Percentiles rank a stretch among this genome's conserved stretches.
phyloP scores from a whole-genome alignment of 1,140 invertebrate species.

The Lamellibrachia luymesi region DNA sequence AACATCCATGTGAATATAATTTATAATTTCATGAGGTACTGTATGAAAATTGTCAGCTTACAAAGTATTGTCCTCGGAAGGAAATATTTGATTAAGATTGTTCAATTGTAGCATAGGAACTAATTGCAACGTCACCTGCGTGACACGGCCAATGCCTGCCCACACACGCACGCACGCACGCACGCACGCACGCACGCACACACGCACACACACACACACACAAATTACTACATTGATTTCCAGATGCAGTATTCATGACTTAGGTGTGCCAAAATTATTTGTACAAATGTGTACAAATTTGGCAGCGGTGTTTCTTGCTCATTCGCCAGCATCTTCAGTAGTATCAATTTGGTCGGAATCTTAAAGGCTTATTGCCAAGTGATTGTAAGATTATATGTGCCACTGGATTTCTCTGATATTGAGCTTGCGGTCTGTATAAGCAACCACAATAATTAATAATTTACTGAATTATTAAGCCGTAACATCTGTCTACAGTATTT shows the following conservation, averaged over 20 bases:
- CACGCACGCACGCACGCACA: not conserved
- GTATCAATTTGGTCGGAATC: not conserved
- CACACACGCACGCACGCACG: not conserved
- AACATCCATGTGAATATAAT: not conserved
- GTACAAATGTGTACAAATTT: not conserved
- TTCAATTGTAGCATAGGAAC: not conserved
- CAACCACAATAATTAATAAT: constrained; percentile 2
- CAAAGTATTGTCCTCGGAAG: not conserved
- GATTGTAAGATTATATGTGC: not conserved
- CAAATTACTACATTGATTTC: not conserved
- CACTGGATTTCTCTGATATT: not conserved
- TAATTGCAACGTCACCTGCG: not conserved
- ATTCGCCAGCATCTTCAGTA: not conserved
- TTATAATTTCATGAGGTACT: not conserved
- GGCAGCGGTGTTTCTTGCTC: not conserved
- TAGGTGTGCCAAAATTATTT: not conserved
- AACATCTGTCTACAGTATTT: not conserved
- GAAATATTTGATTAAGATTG: not conserved
- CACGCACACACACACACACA: not conserved
- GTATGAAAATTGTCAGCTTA: not conserved
- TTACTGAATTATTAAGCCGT: constrained; percentile 5
- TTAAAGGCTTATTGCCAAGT: not conserved
- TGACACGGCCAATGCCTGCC: not conserved
- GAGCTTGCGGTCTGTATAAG: not conserved
- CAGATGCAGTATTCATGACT: not conserved